These are phyloP conservation scores for Synanceia verrucosa DNA, from an alignment of 2,797 vertebrate genomes.

Conservation along the genomic window DNA sequence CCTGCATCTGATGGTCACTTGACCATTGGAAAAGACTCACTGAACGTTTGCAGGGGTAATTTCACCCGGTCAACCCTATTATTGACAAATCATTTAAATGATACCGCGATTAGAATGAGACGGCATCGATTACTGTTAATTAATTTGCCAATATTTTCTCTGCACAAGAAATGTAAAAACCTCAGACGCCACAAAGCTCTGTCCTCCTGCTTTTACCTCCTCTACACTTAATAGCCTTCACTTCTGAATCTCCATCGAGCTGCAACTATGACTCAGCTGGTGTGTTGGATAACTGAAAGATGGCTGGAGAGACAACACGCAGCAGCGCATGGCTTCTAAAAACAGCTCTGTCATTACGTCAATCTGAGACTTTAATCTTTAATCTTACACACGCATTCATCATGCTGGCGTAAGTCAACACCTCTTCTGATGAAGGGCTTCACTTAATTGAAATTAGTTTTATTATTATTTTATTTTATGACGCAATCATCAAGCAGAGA, in stretches of 20 bases:
- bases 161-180: neutral
- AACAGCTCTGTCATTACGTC: slow-evolving; percentile 43
- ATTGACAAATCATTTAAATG: slow-evolving; percentile 20
- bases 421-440: slow-evolving; percentile 24
- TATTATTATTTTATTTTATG: slow-evolving; percentile 23
- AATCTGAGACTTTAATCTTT: slow-evolving; percentile 38
- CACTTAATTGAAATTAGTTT: slow-evolving; percentile 41
- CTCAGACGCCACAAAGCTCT: neutral
- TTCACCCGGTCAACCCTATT: neutral
- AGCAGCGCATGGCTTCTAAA: slow-evolving; percentile 33
- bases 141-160: slow-evolving; percentile 24
- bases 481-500: slow-evolving; percentile 17
- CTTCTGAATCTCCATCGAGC: slow-evolving; percentile 56
- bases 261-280: slow-evolving; percentile 63
- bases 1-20: neutral
- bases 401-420: slow-evolving; percentile 7
- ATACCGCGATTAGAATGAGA: neutral
- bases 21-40: neutral
- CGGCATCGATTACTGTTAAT: slow-evolving; percentile 23
- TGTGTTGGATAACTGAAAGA: slow-evolving; percentile 60
- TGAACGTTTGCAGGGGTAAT: neutral
- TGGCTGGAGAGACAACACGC: slow-evolving; percentile 42
- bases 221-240: slow-evolving; percentile 62
- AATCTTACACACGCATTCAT: slow-evolving; percentile 47
- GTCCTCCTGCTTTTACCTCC: slow-evolving; percentile 55